Conservation (phyloP, 1,140 invertebrate species). For the Amphibalanus amphitrite region DNA sequence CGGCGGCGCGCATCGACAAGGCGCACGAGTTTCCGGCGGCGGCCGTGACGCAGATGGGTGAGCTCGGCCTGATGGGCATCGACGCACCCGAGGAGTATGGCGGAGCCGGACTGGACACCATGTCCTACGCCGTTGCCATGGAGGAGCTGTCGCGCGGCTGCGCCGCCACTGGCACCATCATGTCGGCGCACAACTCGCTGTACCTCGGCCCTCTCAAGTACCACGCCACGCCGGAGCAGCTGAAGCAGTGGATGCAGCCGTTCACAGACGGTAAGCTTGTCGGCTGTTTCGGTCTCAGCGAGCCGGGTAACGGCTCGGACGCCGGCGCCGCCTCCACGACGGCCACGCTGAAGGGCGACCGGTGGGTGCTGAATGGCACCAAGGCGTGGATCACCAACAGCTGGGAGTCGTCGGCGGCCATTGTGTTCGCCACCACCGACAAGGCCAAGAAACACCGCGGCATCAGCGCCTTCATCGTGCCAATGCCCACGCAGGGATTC, state of each 20-base stretch:
- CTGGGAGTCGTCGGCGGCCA: conserved; percentile 59
- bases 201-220: conserved; percentile 65
- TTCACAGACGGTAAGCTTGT: conserved; percentile 47
- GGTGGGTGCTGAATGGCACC: conserved; percentile 71
- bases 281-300: conserved; percentile 63
- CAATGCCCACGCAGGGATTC: conserved; percentile 51
- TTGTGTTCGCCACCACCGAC: conserved; percentile 85
- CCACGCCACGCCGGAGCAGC: conserved; percentile 66
- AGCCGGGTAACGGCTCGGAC: conserved; percentile 66
- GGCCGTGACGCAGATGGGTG: conserved; percentile 75
- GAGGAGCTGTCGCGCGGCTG: conserved; percentile 78
- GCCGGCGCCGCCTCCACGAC: conserved; percentile 80
- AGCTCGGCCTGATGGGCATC: conserved; percentile 73
- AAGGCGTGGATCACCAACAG: conserved; percentile 92
- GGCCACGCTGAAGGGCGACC: conserved; percentile 46
- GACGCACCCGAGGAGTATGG: conserved; percentile 61
- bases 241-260: conserved; percentile 56
- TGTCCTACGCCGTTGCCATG: conserved; percentile 84
- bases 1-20: conserved; percentile 64
- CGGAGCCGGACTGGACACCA: conserved; percentile 74
- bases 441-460: conserved; percentile 79
- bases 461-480: conserved; percentile 72
- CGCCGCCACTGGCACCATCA: conserved; percentile 67
- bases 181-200: conserved; percentile 68
- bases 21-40: conserved; percentile 58